These are phyloP conservation scores for Eupithecia dodoneata DNA, from an alignment of 2,888 invertebrate species.

Conservation along the genomic window DNA sequence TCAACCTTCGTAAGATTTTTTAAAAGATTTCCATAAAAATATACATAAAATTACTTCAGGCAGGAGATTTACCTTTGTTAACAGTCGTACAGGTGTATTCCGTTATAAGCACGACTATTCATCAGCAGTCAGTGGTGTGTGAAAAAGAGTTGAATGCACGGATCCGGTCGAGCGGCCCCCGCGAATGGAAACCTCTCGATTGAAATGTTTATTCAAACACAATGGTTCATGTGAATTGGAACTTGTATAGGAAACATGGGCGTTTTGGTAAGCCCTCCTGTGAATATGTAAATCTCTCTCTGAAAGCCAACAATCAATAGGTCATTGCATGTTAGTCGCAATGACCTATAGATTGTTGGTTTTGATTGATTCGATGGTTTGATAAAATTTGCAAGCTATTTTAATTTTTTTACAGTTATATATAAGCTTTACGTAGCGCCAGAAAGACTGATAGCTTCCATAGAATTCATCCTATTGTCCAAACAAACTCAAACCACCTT, in stretches of 20 bases:
- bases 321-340: no score
- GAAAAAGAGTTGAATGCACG: slow-evolving; percentile 76
- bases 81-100: slow-evolving; percentile 54
- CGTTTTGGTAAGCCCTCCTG: slow-evolving; percentile 36
- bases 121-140: slow-evolving; percentile 67
- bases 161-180: slow-evolving; percentile 66
- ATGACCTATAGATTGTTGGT: no score
- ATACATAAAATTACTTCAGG: no score
- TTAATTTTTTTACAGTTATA: no score
- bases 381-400: not conserved
- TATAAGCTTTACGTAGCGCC: not conserved
- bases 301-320: slow-evolving; percentile 19
- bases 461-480: not conserved
- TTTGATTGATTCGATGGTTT: not conserved
- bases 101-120: slow-evolving; percentile 74
- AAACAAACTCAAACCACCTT: slow-evolving; percentile 47
- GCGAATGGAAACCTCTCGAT: slow-evolving; percentile 74
- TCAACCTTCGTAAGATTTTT: no score
- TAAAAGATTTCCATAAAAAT: no score
- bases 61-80: slow-evolving; percentile 1
- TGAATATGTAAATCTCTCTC: slow-evolving; percentile 30
- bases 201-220: slow-evolving; percentile 79
- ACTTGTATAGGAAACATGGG: slow-evolving; percentile 51
- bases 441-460: not conserved
- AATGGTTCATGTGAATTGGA: slow-evolving; percentile 67